Conservation (phyloP, 2,113 vertebrate genomes). For the Cyprinodon brontotheroides region DNA sequence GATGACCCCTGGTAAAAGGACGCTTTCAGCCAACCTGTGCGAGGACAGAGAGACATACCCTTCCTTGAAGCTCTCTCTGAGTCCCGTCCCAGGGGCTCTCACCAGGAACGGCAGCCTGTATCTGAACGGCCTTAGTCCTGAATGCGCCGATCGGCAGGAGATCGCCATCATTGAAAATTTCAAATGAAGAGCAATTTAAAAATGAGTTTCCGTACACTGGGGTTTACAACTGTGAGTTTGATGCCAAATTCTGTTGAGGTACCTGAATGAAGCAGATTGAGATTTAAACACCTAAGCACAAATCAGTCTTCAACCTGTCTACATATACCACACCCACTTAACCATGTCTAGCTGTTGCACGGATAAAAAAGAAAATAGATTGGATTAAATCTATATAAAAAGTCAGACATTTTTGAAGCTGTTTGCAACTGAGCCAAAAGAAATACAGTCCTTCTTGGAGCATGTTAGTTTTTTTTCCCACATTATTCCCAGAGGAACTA, state of each 20-base stretch:
- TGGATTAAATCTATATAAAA: neutral
- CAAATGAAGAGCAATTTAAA: slow-evolving; percentile 78
- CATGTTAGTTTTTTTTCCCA: slow-evolving; percentile 1
- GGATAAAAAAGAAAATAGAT: neutral
- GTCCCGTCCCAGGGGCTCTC: slow-evolving; percentile 54
- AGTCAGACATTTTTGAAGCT: slow-evolving; percentile 16
- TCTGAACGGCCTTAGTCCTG: slow-evolving; percentile 95
- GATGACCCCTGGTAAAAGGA: slow-evolving; percentile 92
- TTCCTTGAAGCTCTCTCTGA: slow-evolving; percentile 80
- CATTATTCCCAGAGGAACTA: neutral
- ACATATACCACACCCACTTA: neutral
- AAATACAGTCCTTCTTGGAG: neutral
- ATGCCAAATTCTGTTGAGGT: slow-evolving; percentile 14
- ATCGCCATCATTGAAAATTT: slow-evolving; percentile 90
- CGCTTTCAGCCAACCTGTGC: slow-evolving; percentile 88
- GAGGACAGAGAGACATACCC: slow-evolving; percentile 83
- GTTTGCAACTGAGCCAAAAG: slow-evolving; percentile 21
- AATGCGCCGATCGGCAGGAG: slow-evolving; percentile 86
- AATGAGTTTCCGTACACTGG: slow-evolving; percentile 5
- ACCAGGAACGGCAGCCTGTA: slow-evolving; percentile 91
- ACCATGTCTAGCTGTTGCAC: slow-evolving; percentile 11
- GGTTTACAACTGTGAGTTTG: slow-evolving; percentile 16
- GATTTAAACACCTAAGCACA: slow-evolving; percentile 13
- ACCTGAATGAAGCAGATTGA: slow-evolving; percentile 18
- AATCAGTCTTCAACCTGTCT: slow-evolving; percentile 8